A percentile compares a stretch with the other conserved stretches of the same genome.
Conservation (phyloP, 2,113 vertebrate genomes). For the Labeo rohita region DNA sequence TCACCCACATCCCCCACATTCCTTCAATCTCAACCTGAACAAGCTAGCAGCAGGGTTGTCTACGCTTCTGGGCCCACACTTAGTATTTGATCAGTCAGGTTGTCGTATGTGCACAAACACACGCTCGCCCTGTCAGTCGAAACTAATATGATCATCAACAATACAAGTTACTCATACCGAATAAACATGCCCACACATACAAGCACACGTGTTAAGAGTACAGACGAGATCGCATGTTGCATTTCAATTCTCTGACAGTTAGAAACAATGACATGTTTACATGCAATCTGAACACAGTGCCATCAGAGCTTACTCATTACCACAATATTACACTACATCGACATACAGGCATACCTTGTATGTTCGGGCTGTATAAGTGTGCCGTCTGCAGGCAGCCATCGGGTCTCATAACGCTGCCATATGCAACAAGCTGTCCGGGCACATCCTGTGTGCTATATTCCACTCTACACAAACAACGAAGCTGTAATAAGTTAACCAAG, state of each 20-base stretch:
- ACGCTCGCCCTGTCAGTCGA: slow-evolving; percentile 27
- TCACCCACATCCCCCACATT: slow-evolving; percentile 45
- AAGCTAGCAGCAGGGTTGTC: not conserved
- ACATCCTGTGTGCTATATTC: not conserved
- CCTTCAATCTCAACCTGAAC: slow-evolving; percentile 6
- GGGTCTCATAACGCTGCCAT: slow-evolving; percentile 6
- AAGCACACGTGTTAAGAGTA: not conserved
- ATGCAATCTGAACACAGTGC: not conserved
- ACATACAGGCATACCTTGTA: not conserved
- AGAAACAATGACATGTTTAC: slow-evolving; percentile 23
- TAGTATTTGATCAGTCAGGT: slow-evolving; percentile 36
- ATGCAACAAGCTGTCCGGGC: not conserved
- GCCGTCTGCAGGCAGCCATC: not conserved
- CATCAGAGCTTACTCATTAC: not conserved
- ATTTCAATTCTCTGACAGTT: slow-evolving; percentile 12
- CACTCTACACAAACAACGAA: not conserved
- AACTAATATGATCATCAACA: slow-evolving; percentile 28
- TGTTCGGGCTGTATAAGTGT: not conserved
- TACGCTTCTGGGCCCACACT: slow-evolving; percentile 7
- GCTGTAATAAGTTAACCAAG: not conserved
- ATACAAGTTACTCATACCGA: slow-evolving; percentile 15
- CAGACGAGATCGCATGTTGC: not conserved
- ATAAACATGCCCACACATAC: slow-evolving; percentile 14
- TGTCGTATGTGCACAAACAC: slow-evolving; percentile 31
- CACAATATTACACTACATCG: not conserved